Evolutionary conservation across 1,140 invertebrate species (phyloP), one percentile per base, ranked within the genome.

Genomic region (Drosophila subpulchrella): DNA sequence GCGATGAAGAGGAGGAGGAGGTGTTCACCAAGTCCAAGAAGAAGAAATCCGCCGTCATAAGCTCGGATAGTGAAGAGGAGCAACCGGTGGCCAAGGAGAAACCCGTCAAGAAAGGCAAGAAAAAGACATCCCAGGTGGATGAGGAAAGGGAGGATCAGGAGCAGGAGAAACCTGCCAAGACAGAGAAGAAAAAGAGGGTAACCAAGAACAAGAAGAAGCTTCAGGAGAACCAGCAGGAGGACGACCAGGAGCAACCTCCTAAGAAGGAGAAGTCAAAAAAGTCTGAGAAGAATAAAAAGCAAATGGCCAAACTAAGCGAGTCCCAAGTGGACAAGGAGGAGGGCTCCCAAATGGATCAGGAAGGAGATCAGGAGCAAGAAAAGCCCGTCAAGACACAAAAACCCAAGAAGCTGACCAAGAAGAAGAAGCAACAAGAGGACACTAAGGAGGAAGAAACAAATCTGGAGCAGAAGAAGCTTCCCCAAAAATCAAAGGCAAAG

Each of bases 1-100:
- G 13, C 42, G 34, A 47, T 6, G 36, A 62, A 4, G 58, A 56
- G 6, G 13, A 66, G 15, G 15, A 63, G 20, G 12, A 47, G 13
- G 17, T 30, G 38, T 34, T 30, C 17, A 2, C 36, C 6, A 72
- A 42, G n/a, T 10, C 41, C 15, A 76, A 36, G 2, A 83, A 81
- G 17, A 83, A 88, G 41, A 60, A 65, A 34, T 58, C 63, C 7
- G 44, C 67, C 3, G 30, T 89, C 4, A 76, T 84, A 17, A 74
- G 81, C 46, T 68, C 84, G 6, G 84, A 90, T 8, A 81, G 70
- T 61, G 78, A 88, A 8, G 27, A 56, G 10, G 75, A 82, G 12
- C 20, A 17, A 2, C n/a, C 36, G 8, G 3, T 7, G 7, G 10
- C 24, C 8, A 10, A 48, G 13, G 58, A 70, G 57, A 70, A 61